Evolutionary conservation across 2,888 invertebrate genomes (phyloP).

Genomic region (Onchidella celtica): DNA sequence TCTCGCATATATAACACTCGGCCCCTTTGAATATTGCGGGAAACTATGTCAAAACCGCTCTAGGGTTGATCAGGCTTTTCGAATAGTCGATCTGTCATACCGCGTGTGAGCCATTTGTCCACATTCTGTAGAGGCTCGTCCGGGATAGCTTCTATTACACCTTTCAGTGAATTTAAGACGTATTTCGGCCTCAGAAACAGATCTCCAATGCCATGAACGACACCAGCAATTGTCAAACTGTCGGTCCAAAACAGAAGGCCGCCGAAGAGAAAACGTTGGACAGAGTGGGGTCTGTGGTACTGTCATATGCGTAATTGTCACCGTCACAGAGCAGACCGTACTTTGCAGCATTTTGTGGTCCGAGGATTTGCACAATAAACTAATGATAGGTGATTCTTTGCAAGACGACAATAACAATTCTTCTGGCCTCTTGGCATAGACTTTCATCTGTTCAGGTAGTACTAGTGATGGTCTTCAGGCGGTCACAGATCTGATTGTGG

Average conservation of each 20-base stretch:
- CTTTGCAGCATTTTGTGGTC: neutral
- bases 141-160: conserved; percentile 45
- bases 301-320: conserved; percentile 39
- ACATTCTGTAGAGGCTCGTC: conserved; percentile 36
- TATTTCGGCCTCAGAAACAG: conserved; percentile 51
- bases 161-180: conserved; percentile 40
- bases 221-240: conserved; percentile 26
- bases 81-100: conserved; percentile 31
- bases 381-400: conserved; percentile 10
- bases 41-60: conserved; percentile 39
- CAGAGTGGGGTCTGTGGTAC: conserved; percentile 49
- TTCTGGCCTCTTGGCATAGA: conserved; percentile 56
- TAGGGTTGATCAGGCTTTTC: conserved; percentile 1
- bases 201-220: neutral
- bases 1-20: no score
- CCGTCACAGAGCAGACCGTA: neutral
- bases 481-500: conserved; percentile 56
- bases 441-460: conserved; percentile 53
- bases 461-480: conserved; percentile 34
- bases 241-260: conserved; percentile 55
- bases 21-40: conserved; percentile 47
- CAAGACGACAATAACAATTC: conserved; percentile 14
- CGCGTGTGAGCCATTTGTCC: conserved; percentile 42
- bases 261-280: conserved; percentile 53
- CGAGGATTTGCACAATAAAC: conserved; percentile 12